A percentile compares a stretch with the other conserved stretches of the same genome.
Conservation (phyloP, 2,113 vertebrate species). For the Nerophis lumbriciformis region DNA sequence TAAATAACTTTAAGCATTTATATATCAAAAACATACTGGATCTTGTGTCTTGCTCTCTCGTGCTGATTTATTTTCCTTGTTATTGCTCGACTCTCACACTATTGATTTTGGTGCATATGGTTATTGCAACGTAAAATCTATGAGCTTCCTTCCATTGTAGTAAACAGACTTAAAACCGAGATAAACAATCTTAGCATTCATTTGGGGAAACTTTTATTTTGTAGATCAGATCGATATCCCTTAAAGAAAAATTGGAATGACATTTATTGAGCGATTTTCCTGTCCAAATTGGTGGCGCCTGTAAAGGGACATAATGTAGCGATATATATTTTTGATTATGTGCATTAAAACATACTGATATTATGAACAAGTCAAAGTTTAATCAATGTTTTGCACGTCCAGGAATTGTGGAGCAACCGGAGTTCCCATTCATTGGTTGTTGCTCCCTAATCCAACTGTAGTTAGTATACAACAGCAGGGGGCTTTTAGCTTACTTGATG, state of each 20-base stretch:
- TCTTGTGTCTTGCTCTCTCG: constrained; percentile 67
- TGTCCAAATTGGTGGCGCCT: constrained; percentile 61
- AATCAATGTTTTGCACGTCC: background rate
- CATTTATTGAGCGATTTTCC: constrained; percentile 88
- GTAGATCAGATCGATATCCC: constrained; percentile 82
- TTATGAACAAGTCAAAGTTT: constrained; percentile 11
- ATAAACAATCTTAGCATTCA: constrained; percentile 61
- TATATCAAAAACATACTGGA: constrained; percentile 74
- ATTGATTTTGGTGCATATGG: constrained; percentile 94
- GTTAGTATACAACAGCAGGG: constrained; percentile 45
- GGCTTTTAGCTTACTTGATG: constrained; percentile 36
- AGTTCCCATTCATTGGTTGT: constrained; percentile 36
- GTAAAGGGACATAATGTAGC: constrained; percentile 11
- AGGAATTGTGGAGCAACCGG: constrained; percentile 52
- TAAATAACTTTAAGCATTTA: constrained; percentile 14
- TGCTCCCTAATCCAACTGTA: constrained; percentile 49
- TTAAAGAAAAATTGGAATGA: constrained; percentile 80
- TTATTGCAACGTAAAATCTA: constrained; percentile 91
- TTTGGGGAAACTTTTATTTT: constrained; percentile 87
- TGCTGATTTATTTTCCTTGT: constrained; percentile 90
- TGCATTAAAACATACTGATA: background rate
- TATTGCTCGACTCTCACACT: constrained; percentile 84
- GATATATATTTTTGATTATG: constrained; percentile 3
- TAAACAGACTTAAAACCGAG: constrained; percentile 14
- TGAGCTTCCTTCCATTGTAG: constrained; percentile 70